Percentiles rank a stretch among this genome's conserved stretches.
Evolutionary conservation across 1,140 invertebrate species (phyloP).

Genomic region (Drosophila obscura): DNA sequence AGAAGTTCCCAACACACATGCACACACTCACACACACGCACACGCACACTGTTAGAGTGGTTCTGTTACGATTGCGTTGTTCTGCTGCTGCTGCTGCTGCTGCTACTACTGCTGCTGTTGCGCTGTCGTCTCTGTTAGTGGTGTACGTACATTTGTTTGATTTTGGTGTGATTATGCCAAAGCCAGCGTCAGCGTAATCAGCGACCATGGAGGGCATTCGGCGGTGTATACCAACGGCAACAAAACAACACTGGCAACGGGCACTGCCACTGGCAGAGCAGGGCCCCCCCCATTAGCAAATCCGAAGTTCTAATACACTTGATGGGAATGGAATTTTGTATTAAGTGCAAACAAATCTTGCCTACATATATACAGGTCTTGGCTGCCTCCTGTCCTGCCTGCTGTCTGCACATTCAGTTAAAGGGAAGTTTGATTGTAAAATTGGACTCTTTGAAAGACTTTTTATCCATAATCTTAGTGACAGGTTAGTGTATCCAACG

Average conservation of each 20-base stretch:
- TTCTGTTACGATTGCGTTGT: constrained; percentile 35
- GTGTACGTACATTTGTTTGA: constrained; percentile 72
- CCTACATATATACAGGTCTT: no score
- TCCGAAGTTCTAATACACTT: constrained; percentile 36
- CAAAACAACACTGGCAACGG: constrained; percentile 22
- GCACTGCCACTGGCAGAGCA: neutral
- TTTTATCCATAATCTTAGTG: neutral
- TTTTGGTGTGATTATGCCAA: constrained; percentile 81
- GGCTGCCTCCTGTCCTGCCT: neutral
- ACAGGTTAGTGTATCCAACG: neutral
- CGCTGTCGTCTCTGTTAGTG: constrained; percentile 42
- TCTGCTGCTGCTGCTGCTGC: constrained; percentile 13
- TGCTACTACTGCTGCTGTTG: constrained; percentile 25
- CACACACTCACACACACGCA: constrained; percentile 25
- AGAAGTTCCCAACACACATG: constrained; percentile 74
- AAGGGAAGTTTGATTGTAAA: neutral
- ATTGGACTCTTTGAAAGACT: neutral
- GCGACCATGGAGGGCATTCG: constrained; percentile 78
- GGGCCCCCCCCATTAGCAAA: constrained; percentile 1
- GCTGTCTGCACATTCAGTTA: no score
- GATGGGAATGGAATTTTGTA: constrained; percentile 1
- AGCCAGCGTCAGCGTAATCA: constrained; percentile 58
- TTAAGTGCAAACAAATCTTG: no score
- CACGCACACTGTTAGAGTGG: constrained; percentile 10
- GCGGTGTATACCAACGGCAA: constrained; percentile 47